Evolutionary conservation across 2,888 invertebrate species (phyloP).

Genomic region (Zonitis immaculata): DNA sequence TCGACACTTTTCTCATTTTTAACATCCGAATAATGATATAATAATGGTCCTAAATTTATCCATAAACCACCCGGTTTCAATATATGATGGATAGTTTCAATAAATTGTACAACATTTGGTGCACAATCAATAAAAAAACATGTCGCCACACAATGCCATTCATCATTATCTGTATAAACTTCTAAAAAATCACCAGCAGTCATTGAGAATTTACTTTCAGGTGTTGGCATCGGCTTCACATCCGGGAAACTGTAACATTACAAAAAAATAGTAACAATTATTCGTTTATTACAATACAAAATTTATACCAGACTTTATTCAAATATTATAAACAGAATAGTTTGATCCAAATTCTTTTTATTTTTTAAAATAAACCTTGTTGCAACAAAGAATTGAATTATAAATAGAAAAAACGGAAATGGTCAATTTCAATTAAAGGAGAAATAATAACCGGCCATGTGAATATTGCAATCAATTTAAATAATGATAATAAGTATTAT

Average conservation of each 20-base stretch:
- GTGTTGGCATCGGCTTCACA: conserved; percentile 67
- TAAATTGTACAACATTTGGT: conserved; percentile 90
- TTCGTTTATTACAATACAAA: too few relatives aligned
- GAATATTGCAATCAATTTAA: too few relatives aligned
- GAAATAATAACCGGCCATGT: too few relatives aligned
- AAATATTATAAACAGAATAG: too few relatives aligned
- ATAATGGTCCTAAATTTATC: conserved; percentile 86
- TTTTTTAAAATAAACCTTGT: too few relatives aligned
- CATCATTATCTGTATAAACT: conserved; percentile 67
- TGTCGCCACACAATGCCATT: conserved; percentile 91
- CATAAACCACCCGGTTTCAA: conserved; percentile 85
- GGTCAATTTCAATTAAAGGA: too few relatives aligned
- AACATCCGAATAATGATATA: conserved; percentile 89
- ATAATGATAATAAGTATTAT: too few relatives aligned
- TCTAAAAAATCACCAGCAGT: conserved; percentile 96
- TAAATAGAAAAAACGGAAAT: too few relatives aligned
- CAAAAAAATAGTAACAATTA: too few relatives aligned
- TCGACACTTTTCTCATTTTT: conserved; percentile 86
- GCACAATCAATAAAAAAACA: conserved; percentile 99
- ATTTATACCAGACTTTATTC: too few relatives aligned
- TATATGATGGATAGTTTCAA: conserved; percentile 87
- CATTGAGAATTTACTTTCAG: conserved; percentile 79
- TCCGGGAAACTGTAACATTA: conserved; percentile 93
- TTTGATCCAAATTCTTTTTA: too few relatives aligned
- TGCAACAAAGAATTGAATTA: too few relatives aligned